phyloP scores from a whole-genome alignment of 2,888 invertebrate genomes.

The Agrilus mali region DNA sequence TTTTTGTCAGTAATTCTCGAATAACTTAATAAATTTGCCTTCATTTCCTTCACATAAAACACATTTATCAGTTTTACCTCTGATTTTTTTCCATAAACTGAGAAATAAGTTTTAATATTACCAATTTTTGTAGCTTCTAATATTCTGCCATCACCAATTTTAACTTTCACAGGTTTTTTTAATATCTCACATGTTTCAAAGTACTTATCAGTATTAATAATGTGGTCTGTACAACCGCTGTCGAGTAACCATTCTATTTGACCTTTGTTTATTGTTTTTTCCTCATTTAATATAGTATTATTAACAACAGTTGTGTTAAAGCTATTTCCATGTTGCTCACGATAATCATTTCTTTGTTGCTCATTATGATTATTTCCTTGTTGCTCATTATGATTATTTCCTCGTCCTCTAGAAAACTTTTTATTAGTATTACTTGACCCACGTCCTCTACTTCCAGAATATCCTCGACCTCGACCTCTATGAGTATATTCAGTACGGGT shows the following conservation, averaged over 20 bases:
- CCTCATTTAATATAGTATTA: no score
- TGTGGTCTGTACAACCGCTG: no score
- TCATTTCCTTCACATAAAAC: conserved; percentile 12
- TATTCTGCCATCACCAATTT: background rate
- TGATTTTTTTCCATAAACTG: background rate
- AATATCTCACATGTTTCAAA: background rate
- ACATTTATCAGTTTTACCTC: background rate
- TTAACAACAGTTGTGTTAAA: background rate
- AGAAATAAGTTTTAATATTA: background rate
- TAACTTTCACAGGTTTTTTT: background rate
- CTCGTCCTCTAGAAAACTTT: no score
- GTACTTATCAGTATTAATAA: no score
- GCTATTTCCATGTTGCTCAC: background rate
- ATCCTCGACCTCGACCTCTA: no score
- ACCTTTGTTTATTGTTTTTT: background rate
- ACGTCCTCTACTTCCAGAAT: no score
- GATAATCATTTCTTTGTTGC: no score
- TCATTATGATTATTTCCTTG: no score
- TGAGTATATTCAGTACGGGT: no score
- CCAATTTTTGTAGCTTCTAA: background rate
- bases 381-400: no score
- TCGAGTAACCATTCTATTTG: background rate
- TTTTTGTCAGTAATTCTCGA: conserved; percentile 11
- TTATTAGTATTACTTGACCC: no score
- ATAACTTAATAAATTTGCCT: conserved; percentile 13